A percentile compares a stretch with the other conserved stretches of the same genome.
phyloP scores from a whole-genome alignment of 2,113 vertebrate species.

The Promerops cafer region DNA sequence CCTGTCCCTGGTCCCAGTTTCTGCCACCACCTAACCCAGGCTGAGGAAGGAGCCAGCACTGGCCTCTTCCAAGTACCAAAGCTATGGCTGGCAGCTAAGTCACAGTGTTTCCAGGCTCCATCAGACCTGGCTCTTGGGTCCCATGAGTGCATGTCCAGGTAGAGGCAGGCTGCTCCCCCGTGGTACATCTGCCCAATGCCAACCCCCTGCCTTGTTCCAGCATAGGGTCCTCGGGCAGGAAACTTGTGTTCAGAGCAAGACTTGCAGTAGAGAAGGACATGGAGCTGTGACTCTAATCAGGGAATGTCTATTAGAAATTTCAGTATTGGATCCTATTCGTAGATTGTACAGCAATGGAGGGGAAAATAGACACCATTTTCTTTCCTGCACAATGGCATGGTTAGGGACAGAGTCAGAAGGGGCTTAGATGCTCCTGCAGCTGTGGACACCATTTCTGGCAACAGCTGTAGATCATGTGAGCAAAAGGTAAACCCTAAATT shows the following conservation, averaged over 20 bases:
- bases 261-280: background rate
- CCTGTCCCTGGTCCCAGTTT: background rate
- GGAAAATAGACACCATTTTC: background rate
- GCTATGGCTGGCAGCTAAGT: background rate
- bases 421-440: background rate
- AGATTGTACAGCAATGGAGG: background rate
- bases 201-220: background rate
- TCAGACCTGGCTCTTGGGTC: background rate
- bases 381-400: background rate
- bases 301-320: background rate
- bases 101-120: background rate
- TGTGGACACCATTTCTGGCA: background rate
- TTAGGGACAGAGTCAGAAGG: background rate
- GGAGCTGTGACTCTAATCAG: background rate
- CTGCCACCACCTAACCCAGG: background rate
- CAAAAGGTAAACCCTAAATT: background rate
- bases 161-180: background rate
- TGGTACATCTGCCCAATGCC: fast-evolving
- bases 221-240: background rate
- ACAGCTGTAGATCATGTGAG: background rate
- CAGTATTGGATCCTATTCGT: background rate
- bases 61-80: background rate
- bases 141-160: background rate
- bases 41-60: background rate
- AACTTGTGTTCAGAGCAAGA: background rate